Base-by-base conservation (phyloP, 2,797 vertebrate genomes). In the Otolemur crassicaudatus region DNA sequence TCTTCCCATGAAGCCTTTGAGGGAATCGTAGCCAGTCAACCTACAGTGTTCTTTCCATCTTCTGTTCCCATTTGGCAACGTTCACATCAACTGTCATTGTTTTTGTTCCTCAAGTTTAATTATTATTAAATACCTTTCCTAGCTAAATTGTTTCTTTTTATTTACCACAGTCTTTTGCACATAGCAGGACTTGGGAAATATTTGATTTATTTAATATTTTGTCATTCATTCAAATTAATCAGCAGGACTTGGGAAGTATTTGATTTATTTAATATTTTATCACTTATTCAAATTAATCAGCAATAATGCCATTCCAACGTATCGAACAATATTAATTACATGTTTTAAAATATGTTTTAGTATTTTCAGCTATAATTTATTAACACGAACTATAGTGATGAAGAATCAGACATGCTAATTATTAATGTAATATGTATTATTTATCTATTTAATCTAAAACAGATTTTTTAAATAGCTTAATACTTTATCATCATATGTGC, bases 311-410 rank as follows among this genome's bases (percentile, higher is more conserved):
- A 77, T 43, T 88, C 19, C 53, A 94, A 77, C 67, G 65, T 49
- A 82, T 40, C 31, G 12, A 80, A 84, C 7, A 87, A 69, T 93
- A 60, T 86, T 94, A 94, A 80, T 83, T 92, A 63, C 0, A 89
- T 46, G 7, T 91, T 97, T 94, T 77, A 60, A 96, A 93, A 92
- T 90, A 76, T 73, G 11, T 69, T 80, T 94, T 92, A 88, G 31
- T 67, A 77, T 92, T 79, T 93, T 94, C 73, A 95, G 84, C 25
- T 53, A 63, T 17, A 85, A 70, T 94, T 86, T 75, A 70, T 86
- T 91, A 73, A 72, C 13, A 95, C 92, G 3, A 92, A 67, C 11
- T 90, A 31, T 80, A 69, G 40, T 89, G 67, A 83, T 92, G 31
- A 96, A 87, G 27, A 90, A 69, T 31, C 95, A 91, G 72, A 67